phyloP scores from a whole-genome alignment of 1,140 invertebrate genomes.

The Rhagoletis zephyria region DNA sequence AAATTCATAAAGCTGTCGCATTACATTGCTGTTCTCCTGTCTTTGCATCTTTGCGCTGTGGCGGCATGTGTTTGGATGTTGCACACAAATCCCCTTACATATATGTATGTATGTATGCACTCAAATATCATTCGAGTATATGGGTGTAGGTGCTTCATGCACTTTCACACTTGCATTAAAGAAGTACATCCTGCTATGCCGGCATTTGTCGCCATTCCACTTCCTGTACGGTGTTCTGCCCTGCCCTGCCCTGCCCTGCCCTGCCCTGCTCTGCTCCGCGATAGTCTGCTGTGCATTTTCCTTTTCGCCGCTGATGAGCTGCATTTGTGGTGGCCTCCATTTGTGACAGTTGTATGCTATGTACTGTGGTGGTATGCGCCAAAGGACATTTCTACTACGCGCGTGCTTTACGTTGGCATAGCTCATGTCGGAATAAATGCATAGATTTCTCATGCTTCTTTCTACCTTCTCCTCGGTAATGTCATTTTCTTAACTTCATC shows the following conservation, averaged over 20 bases:
- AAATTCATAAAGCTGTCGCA: slow-evolving; percentile 51
- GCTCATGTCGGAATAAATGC: not conserved
- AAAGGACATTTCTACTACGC: slow-evolving; percentile 3
- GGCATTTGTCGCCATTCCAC: not conserved
- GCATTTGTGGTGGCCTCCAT: slow-evolving; percentile 32
- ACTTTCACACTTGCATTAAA: slow-evolving; percentile 16
- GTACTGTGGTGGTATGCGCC: not conserved
- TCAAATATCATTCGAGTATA: not conserved
- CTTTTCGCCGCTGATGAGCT: not conserved
- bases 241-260: not conserved
- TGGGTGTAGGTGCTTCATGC: not conserved
- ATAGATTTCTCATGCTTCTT: not conserved
- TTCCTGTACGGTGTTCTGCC: not conserved
- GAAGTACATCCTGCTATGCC: slow-evolving; percentile 15
- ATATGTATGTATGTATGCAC: not conserved
- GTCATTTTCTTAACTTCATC: slow-evolving; percentile 18
- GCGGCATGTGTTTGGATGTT: not conserved
- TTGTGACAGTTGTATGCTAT: not conserved
- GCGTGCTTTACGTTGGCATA: not conserved
- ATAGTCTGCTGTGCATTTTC: not conserved
- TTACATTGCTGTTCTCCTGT: not conserved
- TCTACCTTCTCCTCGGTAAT: not conserved
- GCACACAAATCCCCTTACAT: not conserved
- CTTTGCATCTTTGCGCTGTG: too few species aligned
- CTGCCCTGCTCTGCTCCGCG: not conserved